phyloP scores from a whole-genome alignment of 2,888 invertebrate genomes.

The Eupithecia centaureata region DNA sequence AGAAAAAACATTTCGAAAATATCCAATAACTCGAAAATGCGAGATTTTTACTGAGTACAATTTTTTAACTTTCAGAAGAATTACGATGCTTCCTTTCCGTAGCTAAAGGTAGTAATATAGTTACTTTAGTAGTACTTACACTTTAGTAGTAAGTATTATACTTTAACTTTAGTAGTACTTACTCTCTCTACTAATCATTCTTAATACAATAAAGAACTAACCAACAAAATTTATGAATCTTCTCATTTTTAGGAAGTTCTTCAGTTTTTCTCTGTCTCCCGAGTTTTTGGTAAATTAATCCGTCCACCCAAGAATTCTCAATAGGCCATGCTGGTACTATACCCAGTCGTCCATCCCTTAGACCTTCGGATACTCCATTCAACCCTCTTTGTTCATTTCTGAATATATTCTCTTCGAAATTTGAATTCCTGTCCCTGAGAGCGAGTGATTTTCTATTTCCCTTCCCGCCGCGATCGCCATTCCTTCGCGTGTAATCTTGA shows the following conservation, averaged over 20 bases:
- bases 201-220: no score
- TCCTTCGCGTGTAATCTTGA: background rate
- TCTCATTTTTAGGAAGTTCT: background rate
- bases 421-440: background rate
- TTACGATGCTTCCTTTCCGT: no score
- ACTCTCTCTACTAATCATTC: no score
- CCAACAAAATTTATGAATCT: background rate
- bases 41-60: no score
- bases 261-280: background rate
- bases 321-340: background rate
- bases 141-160: no score
- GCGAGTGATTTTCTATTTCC: background rate
- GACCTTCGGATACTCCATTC: background rate
- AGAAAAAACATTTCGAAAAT: no score
- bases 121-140: no score
- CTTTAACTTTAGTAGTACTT: no score
- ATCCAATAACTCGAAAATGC: no score
- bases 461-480: background rate
- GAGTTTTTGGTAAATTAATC: background rate
- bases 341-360: background rate
- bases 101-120: no score
- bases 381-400: background rate
- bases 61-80: no score
- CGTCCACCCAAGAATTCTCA: background rate
- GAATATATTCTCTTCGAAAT: background rate